Conservation (phyloP, 2,113 vertebrate species). For the Lontra canadensis region DNA sequence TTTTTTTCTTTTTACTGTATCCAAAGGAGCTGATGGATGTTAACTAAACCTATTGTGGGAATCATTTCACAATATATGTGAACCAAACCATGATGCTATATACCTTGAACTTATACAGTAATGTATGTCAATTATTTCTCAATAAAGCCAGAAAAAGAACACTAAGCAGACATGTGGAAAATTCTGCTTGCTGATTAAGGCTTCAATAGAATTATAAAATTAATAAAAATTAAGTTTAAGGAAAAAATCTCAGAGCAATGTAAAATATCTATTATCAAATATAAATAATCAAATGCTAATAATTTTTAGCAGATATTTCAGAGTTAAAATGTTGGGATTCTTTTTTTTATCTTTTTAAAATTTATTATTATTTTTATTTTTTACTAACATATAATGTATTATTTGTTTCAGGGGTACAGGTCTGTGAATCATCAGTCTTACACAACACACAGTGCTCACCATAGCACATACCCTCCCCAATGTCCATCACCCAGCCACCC, state of each 20-base stretch:
- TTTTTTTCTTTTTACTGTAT: neutral
- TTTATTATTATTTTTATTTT: too few species aligned
- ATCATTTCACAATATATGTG: neutral
- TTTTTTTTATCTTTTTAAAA: too few species aligned
- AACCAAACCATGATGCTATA: neutral
- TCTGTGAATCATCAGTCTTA: too few species aligned
- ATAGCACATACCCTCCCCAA: too few species aligned
- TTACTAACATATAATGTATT: too few species aligned
- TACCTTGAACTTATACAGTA: neutral
- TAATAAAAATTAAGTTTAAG: neutral
- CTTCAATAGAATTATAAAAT: slow-evolving; percentile 1
- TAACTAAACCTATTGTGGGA: neutral
- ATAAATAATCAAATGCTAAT: neutral
- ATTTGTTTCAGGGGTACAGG: too few species aligned
- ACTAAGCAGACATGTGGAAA: neutral
- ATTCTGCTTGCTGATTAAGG: neutral
- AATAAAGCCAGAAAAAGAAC: neutral
- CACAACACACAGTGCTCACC: too few species aligned
- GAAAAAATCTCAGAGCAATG: neutral
- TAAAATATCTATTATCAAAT: slow-evolving; percentile 9
- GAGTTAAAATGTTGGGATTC: neutral
- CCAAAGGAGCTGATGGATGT: neutral
- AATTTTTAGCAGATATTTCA: slow-evolving; percentile 9
- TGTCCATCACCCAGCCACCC: too few species aligned
- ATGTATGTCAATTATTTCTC: neutral